Conservation (phyloP, 2,888 invertebrate species). For the Drosophila colorata region DNA sequence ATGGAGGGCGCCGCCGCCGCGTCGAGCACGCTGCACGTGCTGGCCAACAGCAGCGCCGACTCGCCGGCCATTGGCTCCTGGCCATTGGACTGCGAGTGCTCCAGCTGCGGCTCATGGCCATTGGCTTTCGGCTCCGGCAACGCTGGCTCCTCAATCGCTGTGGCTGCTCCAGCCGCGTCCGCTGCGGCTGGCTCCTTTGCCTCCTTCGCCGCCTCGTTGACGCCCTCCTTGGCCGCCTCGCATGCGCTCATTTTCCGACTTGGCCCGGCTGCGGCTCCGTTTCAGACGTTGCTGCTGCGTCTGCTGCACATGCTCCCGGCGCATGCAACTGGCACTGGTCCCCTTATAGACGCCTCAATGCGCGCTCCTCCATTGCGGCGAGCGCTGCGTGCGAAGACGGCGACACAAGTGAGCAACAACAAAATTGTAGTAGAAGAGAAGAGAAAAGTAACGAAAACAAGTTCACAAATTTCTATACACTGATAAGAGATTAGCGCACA, state of each 20-base stretch:
- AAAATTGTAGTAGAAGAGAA: constrained; percentile 20
- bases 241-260: constrained; percentile 66
- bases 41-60: background rate
- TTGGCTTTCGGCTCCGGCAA: background rate
- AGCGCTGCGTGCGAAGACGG: constrained; percentile 35
- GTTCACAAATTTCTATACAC: constrained; percentile 53
- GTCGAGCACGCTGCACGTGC: constrained; percentile 9
- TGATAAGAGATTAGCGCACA: constrained; percentile 74
- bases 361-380: constrained; percentile 61
- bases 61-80: constrained; percentile 1
- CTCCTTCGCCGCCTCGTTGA: constrained; percentile 4
- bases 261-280: constrained; percentile 4
- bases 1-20: constrained; percentile 60
- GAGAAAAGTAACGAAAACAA: constrained; percentile 45
- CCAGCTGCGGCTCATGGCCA: constrained; percentile 5
- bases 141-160: background rate
- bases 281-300: constrained; percentile 34
- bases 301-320: constrained; percentile 63
- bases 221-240: constrained; percentile 38
- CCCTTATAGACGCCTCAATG: constrained; percentile 43
- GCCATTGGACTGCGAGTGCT: constrained; percentile 4
- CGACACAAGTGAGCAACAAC: constrained; percentile 1
- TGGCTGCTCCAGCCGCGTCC: background rate
- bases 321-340: too few species aligned
- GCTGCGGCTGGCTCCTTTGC: constrained; percentile 25